Conservation (phyloP, 2,888 invertebrate genomes). For the Melanostoma mellinum region DNA sequence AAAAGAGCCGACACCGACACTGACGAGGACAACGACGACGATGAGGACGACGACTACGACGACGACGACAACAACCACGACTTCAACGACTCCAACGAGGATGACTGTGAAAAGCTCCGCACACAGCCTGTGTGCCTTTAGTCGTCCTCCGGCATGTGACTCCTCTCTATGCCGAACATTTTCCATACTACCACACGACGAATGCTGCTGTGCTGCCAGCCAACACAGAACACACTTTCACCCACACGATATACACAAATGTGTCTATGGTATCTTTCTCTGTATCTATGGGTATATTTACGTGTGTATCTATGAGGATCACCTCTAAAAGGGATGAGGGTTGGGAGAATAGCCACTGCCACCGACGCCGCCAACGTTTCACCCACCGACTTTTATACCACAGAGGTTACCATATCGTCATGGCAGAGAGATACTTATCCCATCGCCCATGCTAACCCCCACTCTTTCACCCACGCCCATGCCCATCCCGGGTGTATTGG, state of each 20-base stretch:
- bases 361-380: slow-evolving; percentile 29
- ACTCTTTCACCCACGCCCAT: slow-evolving; percentile 29
- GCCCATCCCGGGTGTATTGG: slow-evolving; percentile 71
- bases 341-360: slow-evolving; percentile 67
- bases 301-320: slow-evolving; percentile 71
- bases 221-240: slow-evolving; percentile 59
- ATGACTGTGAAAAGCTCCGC: slow-evolving; percentile 71
- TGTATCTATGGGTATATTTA: slow-evolving; percentile 30
- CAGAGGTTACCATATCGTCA: slow-evolving; percentile 72
- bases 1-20: slow-evolving; percentile 75
- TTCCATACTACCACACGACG: slow-evolving; percentile 65
- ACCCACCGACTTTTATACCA: slow-evolving; percentile 64
- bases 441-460: slow-evolving; percentile 60
- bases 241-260: slow-evolving; percentile 58
- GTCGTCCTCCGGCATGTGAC: slow-evolving; percentile 70
- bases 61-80: slow-evolving; percentile 48
- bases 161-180: slow-evolving; percentile 70
- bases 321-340: slow-evolving; percentile 56
- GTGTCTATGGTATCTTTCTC: slow-evolving; percentile 47
- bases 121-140: slow-evolving; percentile 67
- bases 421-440: slow-evolving; percentile 67
- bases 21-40: slow-evolving; percentile 76
- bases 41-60: slow-evolving; percentile 72
- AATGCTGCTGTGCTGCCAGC: slow-evolving; percentile 27
- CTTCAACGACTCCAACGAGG: slow-evolving; percentile 59